Conservation (phyloP, 2,113 vertebrate genomes). For the Peromyscus leucopus region DNA sequence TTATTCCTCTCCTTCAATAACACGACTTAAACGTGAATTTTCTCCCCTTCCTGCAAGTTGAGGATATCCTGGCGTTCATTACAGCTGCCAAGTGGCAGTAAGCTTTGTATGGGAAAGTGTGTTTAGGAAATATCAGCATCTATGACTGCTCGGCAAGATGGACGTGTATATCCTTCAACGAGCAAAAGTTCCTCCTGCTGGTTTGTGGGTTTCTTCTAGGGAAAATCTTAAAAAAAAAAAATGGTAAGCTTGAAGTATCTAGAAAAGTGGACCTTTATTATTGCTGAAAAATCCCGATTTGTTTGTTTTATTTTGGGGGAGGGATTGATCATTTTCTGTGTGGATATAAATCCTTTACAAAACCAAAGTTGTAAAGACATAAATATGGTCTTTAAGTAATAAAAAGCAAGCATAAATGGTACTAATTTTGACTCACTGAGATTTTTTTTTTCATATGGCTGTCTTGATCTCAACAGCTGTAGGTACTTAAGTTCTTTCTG, state of each 20-base stretch:
- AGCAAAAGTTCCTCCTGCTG: slow-evolving; percentile 68
- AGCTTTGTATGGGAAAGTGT: neutral
- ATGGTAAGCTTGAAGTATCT: neutral
- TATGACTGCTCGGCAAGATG: slow-evolving; percentile 3
- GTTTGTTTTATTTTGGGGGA: slow-evolving; percentile 26
- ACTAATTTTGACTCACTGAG: slow-evolving; percentile 73
- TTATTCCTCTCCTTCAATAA: slow-evolving; percentile 28
- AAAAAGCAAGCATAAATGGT: slow-evolving; percentile 72
- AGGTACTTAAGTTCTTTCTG: slow-evolving; percentile 79
- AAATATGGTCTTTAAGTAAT: slow-evolving; percentile 69
- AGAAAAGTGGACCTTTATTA: slow-evolving; percentile 8
- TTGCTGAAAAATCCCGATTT: slow-evolving; percentile 1
- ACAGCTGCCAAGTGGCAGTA: neutral
- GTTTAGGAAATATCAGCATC: neutral
- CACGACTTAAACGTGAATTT: neutral
- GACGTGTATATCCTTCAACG: slow-evolving; percentile 24
- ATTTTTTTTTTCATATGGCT: neutral
- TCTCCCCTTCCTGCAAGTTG: neutral
- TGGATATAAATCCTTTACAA: slow-evolving; percentile 43
- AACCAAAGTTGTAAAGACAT: slow-evolving; percentile 25
- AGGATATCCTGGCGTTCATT: neutral
- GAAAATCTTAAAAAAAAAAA: slow-evolving; percentile 9
- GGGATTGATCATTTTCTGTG: slow-evolving; percentile 49
- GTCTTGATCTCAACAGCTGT: slow-evolving; percentile 81
- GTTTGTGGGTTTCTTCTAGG: slow-evolving; percentile 43